These are phyloP conservation scores for Tethea ocularis DNA, from an alignment of 2,888 invertebrate species.

Conservation along the genomic window DNA sequence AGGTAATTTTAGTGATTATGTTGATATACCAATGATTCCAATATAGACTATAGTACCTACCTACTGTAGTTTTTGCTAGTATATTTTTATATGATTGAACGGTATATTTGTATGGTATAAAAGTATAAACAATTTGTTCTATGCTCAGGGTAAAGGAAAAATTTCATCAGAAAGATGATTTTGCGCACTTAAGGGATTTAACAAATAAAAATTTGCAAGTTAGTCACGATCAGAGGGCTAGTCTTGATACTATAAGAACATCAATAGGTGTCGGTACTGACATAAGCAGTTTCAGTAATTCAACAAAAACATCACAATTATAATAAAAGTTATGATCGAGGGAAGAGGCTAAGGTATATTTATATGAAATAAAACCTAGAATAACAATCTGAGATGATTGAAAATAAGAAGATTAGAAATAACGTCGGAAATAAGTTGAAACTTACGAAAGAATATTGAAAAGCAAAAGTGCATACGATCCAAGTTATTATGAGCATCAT, in stretches of 20 bases:
- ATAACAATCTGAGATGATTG: background rate
- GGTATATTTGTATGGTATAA: background rate
- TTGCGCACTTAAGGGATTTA: constrained; percentile 35
- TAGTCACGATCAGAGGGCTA: constrained; percentile 44
- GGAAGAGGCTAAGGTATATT: background rate
- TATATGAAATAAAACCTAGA: background rate
- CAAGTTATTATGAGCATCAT: background rate
- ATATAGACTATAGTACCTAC: background rate
- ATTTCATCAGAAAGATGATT: constrained; percentile 37
- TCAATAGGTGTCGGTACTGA: constrained; percentile 38
- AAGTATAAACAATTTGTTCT: constrained; percentile 29
- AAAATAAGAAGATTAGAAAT: background rate
- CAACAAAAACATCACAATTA: constrained; percentile 16
- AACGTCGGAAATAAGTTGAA: background rate
- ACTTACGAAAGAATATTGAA: background rate
- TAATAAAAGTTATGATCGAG: background rate
- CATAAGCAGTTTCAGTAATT: constrained; percentile 31
- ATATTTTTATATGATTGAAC: background rate
- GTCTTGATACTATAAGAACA: constrained; percentile 56
- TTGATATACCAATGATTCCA: background rate
- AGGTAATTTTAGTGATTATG: background rate
- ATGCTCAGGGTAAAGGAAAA: constrained; percentile 57
- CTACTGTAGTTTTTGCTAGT: background rate
- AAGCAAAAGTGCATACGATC: background rate
- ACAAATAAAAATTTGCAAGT: constrained; percentile 29